These are phyloP conservation scores for Leucosticte australis DNA, from an alignment of 2,113 vertebrate genomes.

Conservation along the genomic window DNA sequence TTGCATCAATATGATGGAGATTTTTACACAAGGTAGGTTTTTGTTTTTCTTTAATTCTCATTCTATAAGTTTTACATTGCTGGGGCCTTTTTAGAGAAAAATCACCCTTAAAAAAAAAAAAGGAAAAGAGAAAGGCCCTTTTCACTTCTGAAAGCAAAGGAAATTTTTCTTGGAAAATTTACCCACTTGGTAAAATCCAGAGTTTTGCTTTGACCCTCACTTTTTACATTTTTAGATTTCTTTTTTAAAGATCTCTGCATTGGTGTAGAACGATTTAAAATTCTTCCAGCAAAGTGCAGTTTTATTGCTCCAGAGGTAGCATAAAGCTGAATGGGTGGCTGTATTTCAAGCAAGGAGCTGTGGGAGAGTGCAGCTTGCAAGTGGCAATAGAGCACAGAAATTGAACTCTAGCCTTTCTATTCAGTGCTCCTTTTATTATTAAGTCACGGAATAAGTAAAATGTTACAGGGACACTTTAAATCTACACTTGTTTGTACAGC, in stretches of 20 bases:
- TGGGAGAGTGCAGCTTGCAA: constrained; percentile 47
- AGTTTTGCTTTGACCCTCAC: background rate
- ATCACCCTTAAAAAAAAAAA: background rate
- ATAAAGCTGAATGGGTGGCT: constrained; percentile 60
- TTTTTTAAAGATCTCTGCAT: constrained; percentile 36
- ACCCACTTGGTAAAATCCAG: background rate
- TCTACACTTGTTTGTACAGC: constrained; percentile 39
- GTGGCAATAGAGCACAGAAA: constrained; percentile 50
- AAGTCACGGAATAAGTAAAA: constrained; percentile 62
- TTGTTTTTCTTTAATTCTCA: background rate
- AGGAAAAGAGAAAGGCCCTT: background rate
- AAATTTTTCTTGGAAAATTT: background rate
- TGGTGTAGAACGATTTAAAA: constrained; percentile 39
- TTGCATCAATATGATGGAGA: background rate
- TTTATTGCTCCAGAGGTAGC: constrained; percentile 60
- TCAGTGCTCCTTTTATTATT: constrained; percentile 62
- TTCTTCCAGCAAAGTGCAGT: constrained; percentile 20
- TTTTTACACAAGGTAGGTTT: background rate
- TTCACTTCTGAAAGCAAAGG: background rate
- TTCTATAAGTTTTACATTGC: background rate
- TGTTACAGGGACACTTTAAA: constrained; percentile 50
- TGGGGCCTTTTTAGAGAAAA: background rate
- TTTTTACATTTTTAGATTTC: constrained; percentile 7
- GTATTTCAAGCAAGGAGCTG: constrained; percentile 59
- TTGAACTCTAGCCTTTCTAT: constrained; percentile 50